These are phyloP conservation scores for Spisula subtruncata DNA, from an alignment of 2,888 invertebrate genomes.

Conservation along the genomic window DNA sequence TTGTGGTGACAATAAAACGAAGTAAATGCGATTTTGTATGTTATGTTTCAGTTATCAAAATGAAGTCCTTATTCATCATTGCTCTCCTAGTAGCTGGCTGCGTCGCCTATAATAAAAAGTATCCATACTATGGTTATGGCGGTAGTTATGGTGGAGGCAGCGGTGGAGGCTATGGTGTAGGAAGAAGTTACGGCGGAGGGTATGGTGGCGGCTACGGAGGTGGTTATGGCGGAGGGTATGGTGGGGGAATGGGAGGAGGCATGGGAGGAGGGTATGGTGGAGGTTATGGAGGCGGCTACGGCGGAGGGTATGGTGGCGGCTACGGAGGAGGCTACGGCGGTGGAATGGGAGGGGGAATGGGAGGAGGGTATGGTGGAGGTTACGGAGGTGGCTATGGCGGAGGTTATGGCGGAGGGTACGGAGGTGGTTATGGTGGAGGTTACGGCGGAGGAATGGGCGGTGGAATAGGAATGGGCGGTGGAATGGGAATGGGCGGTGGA, in stretches of 20 bases:
- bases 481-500: background rate
- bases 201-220: conserved; percentile 21
- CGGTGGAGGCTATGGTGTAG: conserved; percentile 17
- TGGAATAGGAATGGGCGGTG: conserved; percentile 28
- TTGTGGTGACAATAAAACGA: no score
- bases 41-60: background rate
- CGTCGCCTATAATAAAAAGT: background rate
- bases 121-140: background rate
- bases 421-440: conserved; percentile 8
- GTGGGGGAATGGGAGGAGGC: conserved; percentile 7
- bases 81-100: background rate
- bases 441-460: conserved; percentile 11
- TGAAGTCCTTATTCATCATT: background rate
- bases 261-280: background rate
- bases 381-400: background rate
- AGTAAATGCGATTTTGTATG: no score
- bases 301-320: conserved; percentile 24
- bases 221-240: conserved; percentile 18
- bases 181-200: conserved; percentile 17
- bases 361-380: conserved; percentile 4
- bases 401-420: conserved; percentile 26
- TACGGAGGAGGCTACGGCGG: background rate
- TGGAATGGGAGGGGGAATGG: background rate
- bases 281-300: conserved; percentile 17
- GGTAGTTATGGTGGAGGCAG: background rate